Base-by-base conservation (phyloP, 2,113 vertebrate genomes). In the Hepsetus odoe region DNA sequence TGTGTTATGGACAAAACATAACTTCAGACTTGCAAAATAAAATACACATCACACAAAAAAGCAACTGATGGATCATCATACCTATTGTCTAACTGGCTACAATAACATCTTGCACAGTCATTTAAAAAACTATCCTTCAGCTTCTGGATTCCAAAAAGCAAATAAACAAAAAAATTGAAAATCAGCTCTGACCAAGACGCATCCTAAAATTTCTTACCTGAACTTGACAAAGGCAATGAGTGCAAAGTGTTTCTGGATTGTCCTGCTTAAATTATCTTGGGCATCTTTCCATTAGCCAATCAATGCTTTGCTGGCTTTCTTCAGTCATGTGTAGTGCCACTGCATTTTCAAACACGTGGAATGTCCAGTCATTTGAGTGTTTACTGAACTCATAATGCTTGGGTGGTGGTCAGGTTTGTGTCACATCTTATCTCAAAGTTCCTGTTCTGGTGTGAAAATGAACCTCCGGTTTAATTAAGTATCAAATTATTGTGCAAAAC, bases 181-280 rank as follows among this genome's bases (percentile, higher is more conserved):
- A 58, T 2, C n/a, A n/a, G n/a, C n/a, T n/a, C n/a, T n/a, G n/a
- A n/a, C n/a, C n/a, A n/a, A n/a, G n/a, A n/a, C n/a, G n/a, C n/a
- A n/a, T n/a, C 30, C 24, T 8, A 20, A 14, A 4, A 12, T 61
- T 30, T 33, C 80, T 81, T 81, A 81, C 80, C 80, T 77, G 68
- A 42, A 46, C 56, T 16, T 68, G 49, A 40, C 56, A 32, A 62
- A 56, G 70, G 44, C 32, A 56, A 38, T 5, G 12, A 46, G 49
- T 56, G 26, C 32, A 56, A 38, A 1, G 20, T 6, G 35, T 30
- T 38, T 49, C 13, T 38, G 32, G 10, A n/a, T 14, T 38, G 3
- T n/a, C 20, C 20, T 20, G 30, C 49, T 72, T 72, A 72, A 72
- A 38, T 58, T 58, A 18, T 28, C 20, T 56, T 72, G 20, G 51